Conservation (phyloP, 2,888 invertebrate genomes). For the Augochlorella aurata region DNA sequence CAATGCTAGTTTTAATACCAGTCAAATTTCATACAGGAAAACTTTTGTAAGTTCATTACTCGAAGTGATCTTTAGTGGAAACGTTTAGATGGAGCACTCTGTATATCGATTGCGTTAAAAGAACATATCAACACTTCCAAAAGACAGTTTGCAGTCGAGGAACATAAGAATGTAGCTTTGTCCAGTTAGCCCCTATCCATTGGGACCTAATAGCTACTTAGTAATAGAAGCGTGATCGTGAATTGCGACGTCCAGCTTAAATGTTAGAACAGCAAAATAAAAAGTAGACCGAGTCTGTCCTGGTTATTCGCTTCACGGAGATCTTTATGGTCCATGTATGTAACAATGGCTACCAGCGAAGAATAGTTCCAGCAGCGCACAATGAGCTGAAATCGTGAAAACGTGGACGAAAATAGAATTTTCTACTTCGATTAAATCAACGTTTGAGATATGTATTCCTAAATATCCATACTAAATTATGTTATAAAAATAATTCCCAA, state of each 20-base stretch:
- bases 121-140: neutral
- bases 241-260: neutral
- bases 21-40: no score
- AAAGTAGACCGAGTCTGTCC: constrained; percentile 4
- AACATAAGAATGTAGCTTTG: neutral
- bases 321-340: neutral
- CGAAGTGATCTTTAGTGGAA: no score
- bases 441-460: no score
- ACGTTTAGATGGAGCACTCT: no score
- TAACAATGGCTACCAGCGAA: neutral
- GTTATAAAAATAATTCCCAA: no score
- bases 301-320: neutral
- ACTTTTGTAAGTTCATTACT: no score
- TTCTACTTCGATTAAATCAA: no score
- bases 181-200: neutral
- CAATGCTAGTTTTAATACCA: no score
- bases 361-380: no score
- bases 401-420: no score
- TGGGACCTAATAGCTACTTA: neutral
- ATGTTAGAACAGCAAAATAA: neutral
- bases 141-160: neutral
- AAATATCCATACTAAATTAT: no score
- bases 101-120: neutral
- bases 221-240: neutral
- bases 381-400: no score